These are phyloP conservation scores for Psammodynastes pulverulentus DNA, from an alignment of 2,113 vertebrate species.

Conservation along the genomic window DNA sequence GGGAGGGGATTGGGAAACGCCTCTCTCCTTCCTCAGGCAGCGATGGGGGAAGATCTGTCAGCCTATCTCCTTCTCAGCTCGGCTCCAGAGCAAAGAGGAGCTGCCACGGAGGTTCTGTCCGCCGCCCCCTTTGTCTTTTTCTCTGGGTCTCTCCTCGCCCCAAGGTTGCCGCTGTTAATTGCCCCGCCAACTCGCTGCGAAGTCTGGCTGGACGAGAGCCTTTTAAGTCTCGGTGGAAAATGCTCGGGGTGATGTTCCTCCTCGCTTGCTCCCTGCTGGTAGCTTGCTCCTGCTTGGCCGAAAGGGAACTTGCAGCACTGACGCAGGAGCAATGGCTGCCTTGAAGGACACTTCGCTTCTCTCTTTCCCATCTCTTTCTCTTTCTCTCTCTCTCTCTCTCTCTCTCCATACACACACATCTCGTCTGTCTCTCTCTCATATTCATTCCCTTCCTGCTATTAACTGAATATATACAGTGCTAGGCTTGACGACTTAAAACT, in stretches of 20 bases:
- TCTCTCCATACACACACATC: no score
- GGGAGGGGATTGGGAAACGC: not conserved
- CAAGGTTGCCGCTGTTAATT: not conserved
- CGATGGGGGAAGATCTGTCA: not conserved
- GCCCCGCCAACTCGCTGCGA: not conserved
- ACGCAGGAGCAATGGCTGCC: conserved; percentile 43
- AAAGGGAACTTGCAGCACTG: conserved; percentile 56
- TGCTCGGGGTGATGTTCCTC: not conserved
- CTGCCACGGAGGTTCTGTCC: not conserved
- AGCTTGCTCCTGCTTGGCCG: conserved; percentile 36
- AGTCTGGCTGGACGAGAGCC: not conserved
- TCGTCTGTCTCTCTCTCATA: no score
- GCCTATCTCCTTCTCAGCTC: not conserved
- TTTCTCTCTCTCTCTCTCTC: not conserved
- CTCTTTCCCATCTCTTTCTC: no score
- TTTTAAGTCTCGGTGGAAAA: not conserved
- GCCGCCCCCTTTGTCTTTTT: no score
- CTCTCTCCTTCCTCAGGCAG: not conserved
- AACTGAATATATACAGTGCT: not conserved
- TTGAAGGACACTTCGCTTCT: not conserved
- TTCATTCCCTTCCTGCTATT: not conserved
- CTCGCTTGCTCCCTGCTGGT: not conserved
- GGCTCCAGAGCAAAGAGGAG: not conserved
- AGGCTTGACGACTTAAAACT: not conserved
- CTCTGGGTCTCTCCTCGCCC: no score